phyloP scores from a whole-genome alignment of 2,113 vertebrate genomes.

The Cyanoderma ruficeps region DNA sequence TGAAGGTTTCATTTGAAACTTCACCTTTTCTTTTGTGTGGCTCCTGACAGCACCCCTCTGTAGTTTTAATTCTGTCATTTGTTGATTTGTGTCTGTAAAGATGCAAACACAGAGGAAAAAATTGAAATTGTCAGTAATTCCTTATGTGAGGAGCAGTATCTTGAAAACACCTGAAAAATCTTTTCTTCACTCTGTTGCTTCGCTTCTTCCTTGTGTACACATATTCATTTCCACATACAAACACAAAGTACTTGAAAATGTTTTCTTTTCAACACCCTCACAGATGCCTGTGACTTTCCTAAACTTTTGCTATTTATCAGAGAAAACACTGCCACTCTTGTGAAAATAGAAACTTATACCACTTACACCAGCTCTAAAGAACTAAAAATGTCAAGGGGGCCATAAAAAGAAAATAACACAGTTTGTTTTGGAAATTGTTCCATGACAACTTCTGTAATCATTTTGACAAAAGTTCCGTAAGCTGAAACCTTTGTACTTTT shows the following conservation, averaged over 20 bases:
- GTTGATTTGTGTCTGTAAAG: background rate
- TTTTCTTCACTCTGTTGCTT: background rate
- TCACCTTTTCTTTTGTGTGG: background rate
- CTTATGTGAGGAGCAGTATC: background rate
- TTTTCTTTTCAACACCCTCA: background rate
- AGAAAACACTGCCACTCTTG: background rate
- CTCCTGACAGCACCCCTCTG: background rate
- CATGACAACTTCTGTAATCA: conserved; percentile 30
- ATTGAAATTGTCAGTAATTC: background rate
- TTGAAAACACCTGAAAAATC: background rate
- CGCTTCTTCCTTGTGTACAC: background rate
- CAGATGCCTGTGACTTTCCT: background rate
- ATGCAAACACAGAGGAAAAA: background rate
- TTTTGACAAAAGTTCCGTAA: conserved; percentile 60
- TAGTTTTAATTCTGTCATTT: background rate
- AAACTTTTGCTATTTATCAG: conserved; percentile 25
- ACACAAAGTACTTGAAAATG: background rate
- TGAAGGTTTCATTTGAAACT: background rate
- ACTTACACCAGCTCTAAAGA: background rate
- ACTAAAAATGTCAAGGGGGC: conserved; percentile 48
- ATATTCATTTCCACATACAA: background rate
- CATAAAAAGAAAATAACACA: conserved; percentile 46
- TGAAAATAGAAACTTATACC: conserved; percentile 1
- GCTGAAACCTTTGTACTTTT: conserved; percentile 48
- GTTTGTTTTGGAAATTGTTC: conserved; percentile 47